Evolutionary conservation across 2,113 vertebrate species (phyloP), one percentile per base, ranked within the genome.

Genomic region (Pleuronectes platessa): DNA sequence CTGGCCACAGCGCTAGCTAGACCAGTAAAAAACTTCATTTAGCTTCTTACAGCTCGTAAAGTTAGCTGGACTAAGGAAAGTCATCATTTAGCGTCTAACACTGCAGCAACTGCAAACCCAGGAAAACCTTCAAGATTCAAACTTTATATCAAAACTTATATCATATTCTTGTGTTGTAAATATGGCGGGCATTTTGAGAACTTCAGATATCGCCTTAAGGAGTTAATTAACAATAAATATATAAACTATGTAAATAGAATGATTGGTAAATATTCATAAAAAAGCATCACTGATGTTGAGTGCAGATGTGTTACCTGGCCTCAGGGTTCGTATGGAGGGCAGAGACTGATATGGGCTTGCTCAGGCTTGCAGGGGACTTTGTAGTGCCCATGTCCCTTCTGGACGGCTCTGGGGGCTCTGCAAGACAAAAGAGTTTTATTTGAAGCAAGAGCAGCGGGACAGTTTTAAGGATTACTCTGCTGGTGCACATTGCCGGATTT

Each of bases 1-100:
- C 90, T 66, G 88, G 91, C 88, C 89, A 58, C 86, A 76, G 87
- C 76, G 70, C 85, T 81, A 90, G 92, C 90, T 88, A 83, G 90
- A 78, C 83, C 76, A 67, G 86, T 90, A 88, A 90, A 93, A 92
- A 93, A 90, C 92, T 92, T 89, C 89, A 93, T 94, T 95, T 93
- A 93, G 89, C 87, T 88, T 81, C 86, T 88, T 76, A 40, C 86
- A 71, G 85, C 77, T 88, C 80, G 0, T 86, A 87, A 91, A 90
- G 77, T 90, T 90, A 84, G 82, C 80, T 68, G 21, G 77, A 81
- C 73, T 84, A 73, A 83, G 71, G 76, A 75, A 83, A 78, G 49
- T 68, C 79, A 76, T 88, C 49, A 86, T 74, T 91, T 79, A 77
- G 45, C 74, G 53, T 78, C 76, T 26, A 70, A 75, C 58, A 65